These are phyloP conservation scores for Zootermopsis nevadensis DNA, from an alignment of 2,888 invertebrate species.

Conservation along the genomic window DNA sequence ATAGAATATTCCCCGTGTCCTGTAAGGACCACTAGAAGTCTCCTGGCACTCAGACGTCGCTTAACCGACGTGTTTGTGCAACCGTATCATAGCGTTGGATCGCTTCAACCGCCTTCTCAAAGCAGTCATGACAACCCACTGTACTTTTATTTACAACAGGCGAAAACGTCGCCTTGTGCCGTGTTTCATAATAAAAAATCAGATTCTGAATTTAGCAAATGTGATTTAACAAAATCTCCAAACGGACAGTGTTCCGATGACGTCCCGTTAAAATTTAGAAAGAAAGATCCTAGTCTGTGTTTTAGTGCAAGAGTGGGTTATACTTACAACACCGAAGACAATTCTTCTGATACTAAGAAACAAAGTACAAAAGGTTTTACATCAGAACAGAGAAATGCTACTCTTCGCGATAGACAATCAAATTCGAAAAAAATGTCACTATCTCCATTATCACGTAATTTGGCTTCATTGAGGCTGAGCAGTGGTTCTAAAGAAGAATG, in stretches of 20 bases:
- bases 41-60: slow-evolving; percentile 65
- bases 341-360: too few species aligned
- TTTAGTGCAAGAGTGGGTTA: neutral
- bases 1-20: slow-evolving; percentile 68
- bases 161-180: too few species aligned
- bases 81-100: slow-evolving; percentile 28
- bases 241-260: neutral
- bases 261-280: neutral
- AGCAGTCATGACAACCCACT: slow-evolving; percentile 64
- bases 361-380: neutral
- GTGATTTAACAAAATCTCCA: slow-evolving; percentile 5
- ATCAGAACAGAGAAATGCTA: neutral
- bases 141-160: slow-evolving; percentile 62
- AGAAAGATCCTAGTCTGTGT: slow-evolving; percentile 18
- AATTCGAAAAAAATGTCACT: neutral
- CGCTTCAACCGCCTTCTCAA: slow-evolving; percentile 18
- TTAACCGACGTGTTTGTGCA: slow-evolving; percentile 63
- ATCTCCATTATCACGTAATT: slow-evolving; percentile 41
- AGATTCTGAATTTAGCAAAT: neutral
- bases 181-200: neutral
- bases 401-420: neutral
- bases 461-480: slow-evolving; percentile 45
- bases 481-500: neutral
- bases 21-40: slow-evolving; percentile 62
- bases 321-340: neutral